Conservation (phyloP, 2,797 vertebrate genomes). For the Pangasius sanitwongsei region DNA sequence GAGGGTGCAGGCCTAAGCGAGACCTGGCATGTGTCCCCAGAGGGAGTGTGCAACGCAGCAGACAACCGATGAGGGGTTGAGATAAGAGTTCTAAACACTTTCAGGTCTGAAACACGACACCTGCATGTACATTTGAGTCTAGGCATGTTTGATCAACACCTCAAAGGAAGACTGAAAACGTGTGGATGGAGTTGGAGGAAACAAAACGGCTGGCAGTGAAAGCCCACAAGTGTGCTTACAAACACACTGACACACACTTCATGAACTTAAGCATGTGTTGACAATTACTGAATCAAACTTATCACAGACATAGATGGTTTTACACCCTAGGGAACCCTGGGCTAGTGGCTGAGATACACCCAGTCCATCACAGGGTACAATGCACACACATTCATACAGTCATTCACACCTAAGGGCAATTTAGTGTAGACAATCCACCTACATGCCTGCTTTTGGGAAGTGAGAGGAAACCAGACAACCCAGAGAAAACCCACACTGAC, state of each 20-base stretch:
- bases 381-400: neutral
- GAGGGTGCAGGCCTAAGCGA: slow-evolving; percentile 36
- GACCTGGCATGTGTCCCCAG: slow-evolving; percentile 76
- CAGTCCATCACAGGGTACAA: neutral
- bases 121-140: slow-evolving; percentile 68
- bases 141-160: slow-evolving; percentile 69
- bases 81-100: slow-evolving; percentile 74
- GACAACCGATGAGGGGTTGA: slow-evolving; percentile 72
- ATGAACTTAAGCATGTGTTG: slow-evolving; percentile 1
- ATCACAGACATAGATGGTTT: slow-evolving; percentile 8
- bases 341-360: neutral
- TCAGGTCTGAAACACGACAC: slow-evolving; percentile 72
- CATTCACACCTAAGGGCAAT: neutral
- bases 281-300: neutral
- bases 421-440: neutral
- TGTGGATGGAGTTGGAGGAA: slow-evolving; percentile 41
- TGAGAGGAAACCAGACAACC: neutral
- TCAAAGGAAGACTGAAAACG: slow-evolving; percentile 54
- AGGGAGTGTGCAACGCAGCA: slow-evolving; percentile 67
- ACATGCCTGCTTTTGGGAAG: neutral
- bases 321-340: neutral
- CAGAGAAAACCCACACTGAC: neutral
- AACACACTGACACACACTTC: slow-evolving; percentile 20
- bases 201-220: slow-evolving; percentile 27
- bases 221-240: slow-evolving; percentile 34